Evolutionary conservation across 1,140 invertebrate genomes (phyloP).

Genomic region (Riptortus pedestris): DNA sequence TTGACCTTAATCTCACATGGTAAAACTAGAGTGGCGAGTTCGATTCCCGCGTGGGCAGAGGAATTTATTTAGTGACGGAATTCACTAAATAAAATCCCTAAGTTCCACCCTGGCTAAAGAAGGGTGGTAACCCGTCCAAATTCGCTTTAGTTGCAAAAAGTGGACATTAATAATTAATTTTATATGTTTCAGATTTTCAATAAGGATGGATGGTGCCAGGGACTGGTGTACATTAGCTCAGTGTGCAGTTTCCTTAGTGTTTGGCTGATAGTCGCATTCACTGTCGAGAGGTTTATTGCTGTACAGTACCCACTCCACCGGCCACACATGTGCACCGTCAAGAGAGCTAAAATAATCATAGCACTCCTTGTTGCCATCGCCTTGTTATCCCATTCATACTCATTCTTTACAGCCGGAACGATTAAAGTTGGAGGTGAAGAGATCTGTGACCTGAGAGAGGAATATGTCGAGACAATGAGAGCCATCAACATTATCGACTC

Average conservation of each 20-base stretch:
- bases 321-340: slow-evolving; percentile 65
- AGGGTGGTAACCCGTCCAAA: too few species aligned
- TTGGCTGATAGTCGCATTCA: slow-evolving; percentile 78
- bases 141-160: too few species aligned
- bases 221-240: slow-evolving; percentile 45
- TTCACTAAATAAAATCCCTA: too few species aligned
- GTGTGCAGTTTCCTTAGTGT: slow-evolving; percentile 63
- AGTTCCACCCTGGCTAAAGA: too few species aligned
- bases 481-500: slow-evolving; percentile 54
- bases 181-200: slow-evolving; percentile 38
- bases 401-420: slow-evolving; percentile 44
- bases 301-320: slow-evolving; percentile 63
- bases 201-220: slow-evolving; percentile 46
- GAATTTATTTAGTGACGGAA: too few species aligned
- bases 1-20: too few species aligned
- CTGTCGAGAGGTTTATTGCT: slow-evolving; percentile 73
- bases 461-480: slow-evolving; percentile 41
- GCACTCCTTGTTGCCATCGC: slow-evolving; percentile 42
- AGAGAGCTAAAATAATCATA: slow-evolving; percentile 56
- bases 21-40: too few species aligned
- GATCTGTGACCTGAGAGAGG: slow-evolving; percentile 39
- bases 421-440: slow-evolving; percentile 35
- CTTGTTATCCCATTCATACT: slow-evolving; percentile 50
- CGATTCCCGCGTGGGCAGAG: too few species aligned
- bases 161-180: too few species aligned